Evolutionary conservation across 2,888 invertebrate species (phyloP).

Genomic region (Zonitis immaculata): DNA sequence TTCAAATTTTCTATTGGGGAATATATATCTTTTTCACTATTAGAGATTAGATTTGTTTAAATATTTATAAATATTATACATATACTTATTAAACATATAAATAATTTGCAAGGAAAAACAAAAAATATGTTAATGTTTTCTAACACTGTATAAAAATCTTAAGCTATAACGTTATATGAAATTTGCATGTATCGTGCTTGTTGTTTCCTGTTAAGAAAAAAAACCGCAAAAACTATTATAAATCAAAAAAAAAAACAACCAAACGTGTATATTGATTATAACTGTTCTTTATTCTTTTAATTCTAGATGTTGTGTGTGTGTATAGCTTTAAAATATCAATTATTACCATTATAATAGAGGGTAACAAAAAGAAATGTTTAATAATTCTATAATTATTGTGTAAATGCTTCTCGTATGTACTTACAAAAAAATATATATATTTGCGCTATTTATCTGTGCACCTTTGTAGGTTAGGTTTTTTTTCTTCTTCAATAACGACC

Average conservation of each 20-base stretch:
- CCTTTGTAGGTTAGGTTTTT: slow-evolving; percentile 12
- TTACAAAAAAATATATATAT: slow-evolving; percentile 24
- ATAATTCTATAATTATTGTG: slow-evolving; percentile 16
- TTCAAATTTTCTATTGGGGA: slow-evolving; percentile 26
- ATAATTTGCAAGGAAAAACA: slow-evolving; percentile 16
- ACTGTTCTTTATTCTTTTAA: slow-evolving; percentile 48
- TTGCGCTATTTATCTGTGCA: slow-evolving; percentile 22
- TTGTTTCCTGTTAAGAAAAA: slow-evolving; percentile 40
- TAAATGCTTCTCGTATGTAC: slow-evolving; percentile 31
- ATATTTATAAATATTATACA: slow-evolving; percentile 25
- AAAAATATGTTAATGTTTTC: slow-evolving; percentile 29
- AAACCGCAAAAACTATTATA: slow-evolving; percentile 43
- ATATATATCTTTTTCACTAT: slow-evolving; percentile 12
- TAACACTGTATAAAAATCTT: slow-evolving; percentile 36
- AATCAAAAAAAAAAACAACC: slow-evolving; percentile 34
- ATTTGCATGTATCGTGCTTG: slow-evolving; percentile 46
- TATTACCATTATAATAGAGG: too few species aligned
- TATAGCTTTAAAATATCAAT: slow-evolving; percentile 36
- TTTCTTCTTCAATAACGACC: slow-evolving; percentile 25
- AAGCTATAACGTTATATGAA: slow-evolving; percentile 20
- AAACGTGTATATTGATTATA: slow-evolving; percentile 38
- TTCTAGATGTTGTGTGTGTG: slow-evolving; percentile 49
- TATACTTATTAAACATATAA: slow-evolving; percentile 23
- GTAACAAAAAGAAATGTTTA: slow-evolving; percentile 10
- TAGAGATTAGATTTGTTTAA: slow-evolving; percentile 23